Conservation (phyloP, 2,113 vertebrate species). For the Pholis gunnellus region DNA sequence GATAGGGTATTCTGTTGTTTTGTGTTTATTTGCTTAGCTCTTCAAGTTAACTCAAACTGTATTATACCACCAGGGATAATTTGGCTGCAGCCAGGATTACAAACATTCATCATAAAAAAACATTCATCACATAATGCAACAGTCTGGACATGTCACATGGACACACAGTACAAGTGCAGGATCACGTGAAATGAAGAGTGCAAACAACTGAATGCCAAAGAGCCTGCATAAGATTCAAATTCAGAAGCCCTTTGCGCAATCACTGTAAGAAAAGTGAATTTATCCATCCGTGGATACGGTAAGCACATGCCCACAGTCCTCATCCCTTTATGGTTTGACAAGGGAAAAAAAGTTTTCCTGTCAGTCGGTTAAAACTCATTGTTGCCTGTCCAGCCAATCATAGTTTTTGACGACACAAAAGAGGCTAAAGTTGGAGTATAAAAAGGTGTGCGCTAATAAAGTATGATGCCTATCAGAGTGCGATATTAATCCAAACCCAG, state of each 20-base stretch:
- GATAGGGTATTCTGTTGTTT: not conserved
- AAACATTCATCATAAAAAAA: not conserved
- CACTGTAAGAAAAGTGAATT: slow-evolving; percentile 26
- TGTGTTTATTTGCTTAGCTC: not conserved
- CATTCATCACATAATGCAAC: not conserved
- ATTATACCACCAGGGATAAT: not conserved
- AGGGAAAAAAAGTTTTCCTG: slow-evolving; percentile 86
- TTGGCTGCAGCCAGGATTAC: not conserved
- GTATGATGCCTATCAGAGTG: slow-evolving; percentile 91
- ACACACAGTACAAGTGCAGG: not conserved
- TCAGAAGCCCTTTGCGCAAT: slow-evolving; percentile 36
- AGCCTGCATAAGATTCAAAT: not conserved
- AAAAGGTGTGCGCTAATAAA: slow-evolving; percentile 93
- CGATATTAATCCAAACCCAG: slow-evolving; percentile 85
- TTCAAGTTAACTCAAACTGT: not conserved
- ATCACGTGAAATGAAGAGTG: not conserved
- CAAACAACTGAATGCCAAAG: not conserved
- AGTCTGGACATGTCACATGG: not conserved
- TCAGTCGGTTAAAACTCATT: slow-evolving; percentile 94
- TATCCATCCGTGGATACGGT: slow-evolving; percentile 42
- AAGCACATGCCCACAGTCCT: slow-evolving; percentile 51
- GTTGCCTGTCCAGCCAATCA: slow-evolving; percentile 96
- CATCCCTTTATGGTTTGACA: slow-evolving; percentile 83
- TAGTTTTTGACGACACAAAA: slow-evolving; percentile 93
- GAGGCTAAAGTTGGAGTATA: slow-evolving; percentile 95